Evolutionary conservation across 1,140 invertebrate genomes (phyloP), one percentile per base, ranked within the genome.

Genomic region (Diorhabda elongata): DNA sequence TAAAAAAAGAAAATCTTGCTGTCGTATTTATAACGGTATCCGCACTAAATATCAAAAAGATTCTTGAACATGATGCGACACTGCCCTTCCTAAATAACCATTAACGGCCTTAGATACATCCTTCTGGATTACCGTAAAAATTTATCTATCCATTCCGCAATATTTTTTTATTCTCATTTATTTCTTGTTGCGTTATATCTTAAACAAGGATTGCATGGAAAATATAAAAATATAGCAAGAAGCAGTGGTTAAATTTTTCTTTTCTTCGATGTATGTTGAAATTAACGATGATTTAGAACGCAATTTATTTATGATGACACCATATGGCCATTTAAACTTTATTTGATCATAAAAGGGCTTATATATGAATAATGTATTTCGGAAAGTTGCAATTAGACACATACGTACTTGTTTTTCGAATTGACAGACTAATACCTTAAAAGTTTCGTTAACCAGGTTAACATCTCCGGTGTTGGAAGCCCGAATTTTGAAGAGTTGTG

Each of bases 151-250:
- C 47, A 52, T 52, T 52, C 47, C 47, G 47, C 47, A 52, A 52
- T 52, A 52, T 52, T 52, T 52, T 52, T 52, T 52, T 52, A 52
- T 52, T 52, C 47, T 52, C 47, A 52, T 52, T 52, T 52, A 52
- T 52, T 52, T 52, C 47, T 52, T n/a, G 47, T 52, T 52, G 47
- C n/a, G n/a, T 52, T 52, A 52, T 52, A 52, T 52, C 47, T 52
- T 52, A 52, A 52, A 52, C 47, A 52, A 52, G 47, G 47, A 52
- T 52, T 52, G 47, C 47, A 52, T n/a, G 47, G 26, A 52, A 52
- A 52, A 52, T 52, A 52, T 52, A 52, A 52, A 52, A 52, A 52
- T 52, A 52, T 52, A n/a, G 47, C 47, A 52, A 52, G 47, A n/a
- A 52, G 47, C 6, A n/a, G n/a, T 52, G 47, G 47, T 52, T 52